Evolutionary conservation across 2,113 vertebrate genomes (phyloP).

Genomic region (Dicrurus megarhynchus): DNA sequence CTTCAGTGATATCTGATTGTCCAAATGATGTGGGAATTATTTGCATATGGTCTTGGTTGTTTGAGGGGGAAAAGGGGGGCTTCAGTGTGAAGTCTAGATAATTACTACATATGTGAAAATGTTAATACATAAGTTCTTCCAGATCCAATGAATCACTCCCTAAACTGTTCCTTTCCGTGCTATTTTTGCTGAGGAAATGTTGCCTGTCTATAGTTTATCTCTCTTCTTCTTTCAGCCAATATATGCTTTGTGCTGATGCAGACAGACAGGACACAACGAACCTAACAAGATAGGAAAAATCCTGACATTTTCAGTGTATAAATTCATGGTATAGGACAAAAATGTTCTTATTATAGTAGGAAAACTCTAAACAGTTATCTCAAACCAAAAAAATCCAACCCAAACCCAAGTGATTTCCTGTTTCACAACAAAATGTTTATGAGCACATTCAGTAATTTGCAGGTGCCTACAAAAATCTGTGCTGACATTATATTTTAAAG

Average conservation of each 20-base stretch:
- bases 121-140: background rate
- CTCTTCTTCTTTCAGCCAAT: background rate
- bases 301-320: background rate
- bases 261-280: background rate
- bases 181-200: background rate
- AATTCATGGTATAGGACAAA: background rate
- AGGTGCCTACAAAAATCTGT: background rate
- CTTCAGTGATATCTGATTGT: background rate
- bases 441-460: background rate
- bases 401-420: background rate
- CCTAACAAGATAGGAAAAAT: background rate
- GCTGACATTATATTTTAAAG: background rate
- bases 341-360: background rate
- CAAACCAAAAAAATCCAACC: background rate
- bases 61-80: background rate
- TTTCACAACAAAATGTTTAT: background rate
- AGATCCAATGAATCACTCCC: background rate
- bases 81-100: background rate
- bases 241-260: background rate
- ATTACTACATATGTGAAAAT: background rate
- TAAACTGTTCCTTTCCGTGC: background rate
- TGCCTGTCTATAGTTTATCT: background rate
- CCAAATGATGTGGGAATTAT: background rate
- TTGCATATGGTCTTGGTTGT: background rate
- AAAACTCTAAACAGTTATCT: background rate